These are phyloP conservation scores for Adelognathus sp. DNA, from an alignment of 2,888 invertebrate species.

Conservation along the genomic window DNA sequence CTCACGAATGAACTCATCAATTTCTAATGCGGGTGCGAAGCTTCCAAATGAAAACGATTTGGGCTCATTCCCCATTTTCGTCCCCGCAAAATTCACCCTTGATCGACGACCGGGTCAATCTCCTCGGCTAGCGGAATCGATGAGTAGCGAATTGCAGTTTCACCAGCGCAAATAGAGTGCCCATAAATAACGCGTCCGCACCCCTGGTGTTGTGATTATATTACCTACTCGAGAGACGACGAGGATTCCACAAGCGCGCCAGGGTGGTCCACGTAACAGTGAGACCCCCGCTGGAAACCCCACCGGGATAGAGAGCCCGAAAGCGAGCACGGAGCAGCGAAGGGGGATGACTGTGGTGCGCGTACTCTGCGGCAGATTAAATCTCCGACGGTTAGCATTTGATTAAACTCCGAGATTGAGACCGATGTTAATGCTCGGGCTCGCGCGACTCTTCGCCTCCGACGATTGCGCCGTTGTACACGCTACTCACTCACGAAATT, in stretches of 20 bases:
- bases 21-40: too few relatives aligned
- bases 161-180: conserved; percentile 71
- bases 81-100: background rate
- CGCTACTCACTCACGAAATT: conserved; percentile 17
- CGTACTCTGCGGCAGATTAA: conserved; percentile 77
- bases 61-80: background rate
- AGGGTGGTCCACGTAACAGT: conserved; percentile 49
- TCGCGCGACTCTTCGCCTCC: conserved; percentile 52
- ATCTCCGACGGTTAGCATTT: conserved; percentile 81
- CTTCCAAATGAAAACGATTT: too few relatives aligned
- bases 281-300: conserved; percentile 22
- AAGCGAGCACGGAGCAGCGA: conserved; percentile 52
- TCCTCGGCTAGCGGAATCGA: conserved; percentile 42
- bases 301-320: conserved; percentile 38
- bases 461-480: conserved; percentile 32
- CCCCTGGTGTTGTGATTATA: conserved; percentile 80
- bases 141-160: conserved; percentile 56
- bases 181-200: conserved; percentile 80
- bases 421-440: conserved; percentile 76
- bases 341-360: conserved; percentile 52
- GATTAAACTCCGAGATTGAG: conserved; percentile 80
- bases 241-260: conserved; percentile 30
- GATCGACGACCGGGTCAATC: conserved; percentile 20
- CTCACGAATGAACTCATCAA: too few relatives aligned
- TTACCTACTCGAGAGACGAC: conserved; percentile 72